Evolutionary conservation across 1,140 invertebrate genomes (phyloP), one percentile per base, ranked within the genome.

Genomic region (Ceratina calcarata): DNA sequence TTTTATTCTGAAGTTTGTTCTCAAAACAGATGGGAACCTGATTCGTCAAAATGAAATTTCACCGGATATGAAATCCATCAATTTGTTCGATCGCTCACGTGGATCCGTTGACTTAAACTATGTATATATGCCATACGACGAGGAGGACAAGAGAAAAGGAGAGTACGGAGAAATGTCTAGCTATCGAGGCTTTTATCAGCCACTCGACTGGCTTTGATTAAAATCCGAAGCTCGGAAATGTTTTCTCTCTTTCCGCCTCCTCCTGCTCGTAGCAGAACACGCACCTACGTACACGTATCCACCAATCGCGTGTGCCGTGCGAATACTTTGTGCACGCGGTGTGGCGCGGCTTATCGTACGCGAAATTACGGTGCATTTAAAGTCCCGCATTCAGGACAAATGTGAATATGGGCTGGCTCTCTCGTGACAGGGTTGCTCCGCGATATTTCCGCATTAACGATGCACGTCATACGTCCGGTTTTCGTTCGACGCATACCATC

Each of bases 341-440:
- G 65, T 66, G 37, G 60, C 22, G 75, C n/a, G 49, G 76, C 76
- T 78, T 78, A 78, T 78, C 76, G 76, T 72, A 72, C 68, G 58
- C 68, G 76, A 72, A 78, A 78, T 78, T 78, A 78, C 60, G 76
- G 60, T 64, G 76, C 76, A 64, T 78, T 78, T 78, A 72, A 72
- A 78, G 68, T 72, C 68, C 76, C 68, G 76, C 68, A 78, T 78
- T 78, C 68, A 72, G 58, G 60, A 71, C 68, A 49, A 78, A 78
- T 57, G 76, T 20, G 76, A 72, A 55, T 74, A 66, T 67, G 70
- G 22, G 37, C 37, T 45, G 37, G 37, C 37, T 45, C 37, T 10
- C 68, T 72, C 76, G 78, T 73, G 62, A 74, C 78, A 79, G 51
- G 37, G 22, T 57, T 51, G 77, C 69, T 51, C 70, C 57, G 62